Conservation (phyloP, 2,113 vertebrate genomes). For the Silurus asotus region DNA sequence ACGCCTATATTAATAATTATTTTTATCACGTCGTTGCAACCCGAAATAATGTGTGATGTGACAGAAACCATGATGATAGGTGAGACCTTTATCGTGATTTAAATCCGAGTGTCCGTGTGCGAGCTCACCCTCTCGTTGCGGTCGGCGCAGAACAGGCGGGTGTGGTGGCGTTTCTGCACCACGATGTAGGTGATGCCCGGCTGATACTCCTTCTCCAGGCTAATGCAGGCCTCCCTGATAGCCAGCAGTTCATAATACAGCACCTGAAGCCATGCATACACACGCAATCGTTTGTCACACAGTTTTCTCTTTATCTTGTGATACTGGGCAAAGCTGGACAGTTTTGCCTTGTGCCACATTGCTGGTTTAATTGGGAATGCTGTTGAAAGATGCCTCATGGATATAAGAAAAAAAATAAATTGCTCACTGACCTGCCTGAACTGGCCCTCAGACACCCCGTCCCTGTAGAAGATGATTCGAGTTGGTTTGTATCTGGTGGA, state of each 20-base stretch:
- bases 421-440: conserved; percentile 87
- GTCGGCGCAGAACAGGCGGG: conserved; percentile 96
- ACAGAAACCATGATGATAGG: not conserved
- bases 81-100: not conserved
- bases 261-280: conserved; percentile 68
- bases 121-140: conserved; percentile 93
- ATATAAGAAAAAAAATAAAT: not conserved
- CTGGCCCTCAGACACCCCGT: conserved; percentile 94
- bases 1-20: not conserved
- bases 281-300: too few relatives aligned
- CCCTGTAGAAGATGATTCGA: conserved; percentile 94
- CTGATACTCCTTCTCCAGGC: conserved; percentile 98
- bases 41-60: not conserved
- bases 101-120: not conserved
- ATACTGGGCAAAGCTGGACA: too few relatives aligned
- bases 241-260: conserved; percentile 98
- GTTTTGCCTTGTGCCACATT: too few relatives aligned
- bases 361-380: too few relatives aligned
- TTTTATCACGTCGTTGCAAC: not conserved
- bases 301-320: too few relatives aligned
- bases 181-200: conserved; percentile 99
- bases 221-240: conserved; percentile 98
- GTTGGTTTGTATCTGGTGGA: conserved; percentile 99
- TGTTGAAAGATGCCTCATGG: not conserved
- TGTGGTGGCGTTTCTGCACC: conserved; percentile 99